Evolutionary conservation across 2,888 invertebrate genomes (phyloP).

Genomic region (Acanthococcus lagerstroemiae): DNA sequence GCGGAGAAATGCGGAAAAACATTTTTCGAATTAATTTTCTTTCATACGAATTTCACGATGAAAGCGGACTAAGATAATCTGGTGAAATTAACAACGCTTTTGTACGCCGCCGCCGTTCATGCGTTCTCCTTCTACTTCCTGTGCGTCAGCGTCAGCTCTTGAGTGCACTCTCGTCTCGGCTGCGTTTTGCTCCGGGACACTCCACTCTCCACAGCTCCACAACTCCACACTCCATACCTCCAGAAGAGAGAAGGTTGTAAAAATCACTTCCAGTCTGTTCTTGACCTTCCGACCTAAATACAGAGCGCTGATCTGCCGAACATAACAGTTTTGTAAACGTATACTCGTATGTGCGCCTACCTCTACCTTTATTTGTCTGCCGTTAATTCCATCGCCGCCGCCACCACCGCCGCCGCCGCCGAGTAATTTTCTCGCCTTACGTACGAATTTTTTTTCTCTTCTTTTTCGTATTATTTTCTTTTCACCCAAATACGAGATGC

Average conservation of each 20-base stretch:
- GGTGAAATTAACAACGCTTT: background rate
- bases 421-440: no score
- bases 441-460: no score
- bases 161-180: conserved; percentile 26
- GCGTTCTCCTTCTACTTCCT: conserved; percentile 26
- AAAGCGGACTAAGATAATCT: conserved; percentile 9
- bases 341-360: background rate
- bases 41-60: conserved; percentile 25
- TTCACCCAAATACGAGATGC: no score
- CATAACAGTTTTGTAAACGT: conserved; percentile 7
- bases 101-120: conserved; percentile 6
- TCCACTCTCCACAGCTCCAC: no score
- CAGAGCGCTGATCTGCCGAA: conserved; percentile 12
- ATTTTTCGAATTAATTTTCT: conserved; percentile 22
- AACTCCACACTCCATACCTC: conserved; percentile 9
- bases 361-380: background rate
- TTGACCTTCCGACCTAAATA: conserved; percentile 31
- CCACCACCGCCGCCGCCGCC: no score
- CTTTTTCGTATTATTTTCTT: no score
- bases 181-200: no score
- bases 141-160: conserved; percentile 5
- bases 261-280: conserved; percentile 26
- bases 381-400: background rate
- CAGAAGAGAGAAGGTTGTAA: conserved; percentile 22
- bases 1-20: conserved; percentile 20